These are phyloP conservation scores for Ibycter americanus DNA, from an alignment of 2,797 vertebrate genomes.

Conservation along the genomic window DNA sequence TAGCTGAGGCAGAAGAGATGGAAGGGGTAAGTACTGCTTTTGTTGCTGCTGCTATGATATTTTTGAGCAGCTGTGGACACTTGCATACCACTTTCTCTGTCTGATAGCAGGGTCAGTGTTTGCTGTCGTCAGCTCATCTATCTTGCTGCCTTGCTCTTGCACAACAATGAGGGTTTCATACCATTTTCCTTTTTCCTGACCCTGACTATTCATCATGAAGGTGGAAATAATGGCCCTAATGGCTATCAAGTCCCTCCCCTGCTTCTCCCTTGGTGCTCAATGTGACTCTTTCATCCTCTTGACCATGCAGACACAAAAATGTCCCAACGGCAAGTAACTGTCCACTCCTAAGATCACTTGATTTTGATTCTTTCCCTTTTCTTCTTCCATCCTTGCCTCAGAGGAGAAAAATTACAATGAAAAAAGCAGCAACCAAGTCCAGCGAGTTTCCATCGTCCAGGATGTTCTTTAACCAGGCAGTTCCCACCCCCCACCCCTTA, in stretches of 20 bases:
- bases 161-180: background rate
- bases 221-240: constrained; percentile 33
- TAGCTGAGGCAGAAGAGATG: background rate
- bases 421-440: background rate
- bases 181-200: background rate
- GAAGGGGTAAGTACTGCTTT: background rate
- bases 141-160: constrained; percentile 4
- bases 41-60: background rate
- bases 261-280: background rate
- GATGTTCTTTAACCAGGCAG: constrained; percentile 20
- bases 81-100: background rate
- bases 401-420: background rate
- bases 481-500: background rate
- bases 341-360: background rate
- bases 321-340: background rate
- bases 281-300: constrained; percentile 11
- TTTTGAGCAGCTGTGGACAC: background rate
- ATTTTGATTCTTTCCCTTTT: background rate
- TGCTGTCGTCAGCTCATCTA: background rate
- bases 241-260: background rate
- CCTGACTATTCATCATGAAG: background rate
- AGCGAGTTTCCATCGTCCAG: constrained; percentile 15
- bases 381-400: background rate
- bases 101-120: background rate
- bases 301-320: background rate